A percentile compares a stretch with the other conserved stretches of the same genome.
Evolutionary conservation across 1,140 invertebrate genomes (phyloP).

Genomic region (Caenorhabditis latens): DNA sequence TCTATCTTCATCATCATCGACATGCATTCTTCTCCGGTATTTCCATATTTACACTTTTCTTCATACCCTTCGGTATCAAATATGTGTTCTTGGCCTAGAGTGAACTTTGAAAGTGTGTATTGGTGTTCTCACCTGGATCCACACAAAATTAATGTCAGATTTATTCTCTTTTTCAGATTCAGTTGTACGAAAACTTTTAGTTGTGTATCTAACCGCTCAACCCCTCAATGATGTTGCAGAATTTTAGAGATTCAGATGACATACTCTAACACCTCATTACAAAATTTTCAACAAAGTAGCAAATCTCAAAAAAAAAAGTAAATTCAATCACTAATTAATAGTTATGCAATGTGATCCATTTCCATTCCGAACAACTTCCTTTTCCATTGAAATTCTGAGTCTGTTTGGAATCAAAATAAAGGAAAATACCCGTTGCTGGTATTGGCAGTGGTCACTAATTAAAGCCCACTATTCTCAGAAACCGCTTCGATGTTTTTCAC

Average conservation of each 20-base stretch:
- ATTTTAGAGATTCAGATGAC: too few species aligned
- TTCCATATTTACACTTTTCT: slow-evolving; percentile 44
- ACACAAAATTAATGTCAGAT: neutral
- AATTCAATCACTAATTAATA: too few species aligned
- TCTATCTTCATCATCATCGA: slow-evolving; percentile 54
- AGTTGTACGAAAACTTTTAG: too few species aligned
- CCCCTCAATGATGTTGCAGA: too few species aligned
- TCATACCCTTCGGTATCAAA: slow-evolving; percentile 36
- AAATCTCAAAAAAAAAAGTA: too few species aligned
- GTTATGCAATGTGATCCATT: too few species aligned
- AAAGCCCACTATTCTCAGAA: slow-evolving; percentile 45
- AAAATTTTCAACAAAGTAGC: too few species aligned
- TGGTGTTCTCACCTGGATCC: neutral
- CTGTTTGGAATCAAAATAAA: neutral
- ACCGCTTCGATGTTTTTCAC: neutral
- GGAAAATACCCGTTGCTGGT: neutral
- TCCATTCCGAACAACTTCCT: neutral
- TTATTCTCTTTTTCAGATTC: neutral
- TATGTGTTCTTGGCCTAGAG: neutral
- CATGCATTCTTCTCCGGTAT: slow-evolving; percentile 46
- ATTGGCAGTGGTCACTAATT: slow-evolving; percentile 19
- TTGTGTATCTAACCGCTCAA: too few species aligned
- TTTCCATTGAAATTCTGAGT: slow-evolving; percentile 18
- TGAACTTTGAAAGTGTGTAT: slow-evolving; percentile 8
- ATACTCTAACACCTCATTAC: too few species aligned